A percentile compares a stretch with the other conserved stretches of the same genome.
Evolutionary conservation across 2,113 vertebrate species (phyloP).

Genomic region (Platysteira castanea): DNA sequence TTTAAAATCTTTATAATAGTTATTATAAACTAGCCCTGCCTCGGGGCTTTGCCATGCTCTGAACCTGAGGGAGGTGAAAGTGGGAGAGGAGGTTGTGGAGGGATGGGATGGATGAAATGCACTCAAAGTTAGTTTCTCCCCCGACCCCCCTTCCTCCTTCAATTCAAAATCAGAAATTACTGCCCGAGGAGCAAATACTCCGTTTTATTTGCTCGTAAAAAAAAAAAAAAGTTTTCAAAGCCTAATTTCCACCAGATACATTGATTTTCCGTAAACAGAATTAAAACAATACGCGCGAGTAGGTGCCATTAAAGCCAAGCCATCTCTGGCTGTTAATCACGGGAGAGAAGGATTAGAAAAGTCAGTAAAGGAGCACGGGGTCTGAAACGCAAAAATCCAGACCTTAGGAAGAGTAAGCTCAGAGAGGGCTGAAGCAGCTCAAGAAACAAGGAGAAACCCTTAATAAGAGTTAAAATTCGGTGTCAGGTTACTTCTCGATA

Average conservation of each 20-base stretch:
- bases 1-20: neutral
- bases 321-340: neutral
- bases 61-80: neutral
- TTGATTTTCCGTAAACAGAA: slow-evolving; percentile 35
- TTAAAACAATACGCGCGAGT: slow-evolving; percentile 13
- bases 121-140: neutral
- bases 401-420: neutral
- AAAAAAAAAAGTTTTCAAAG: slow-evolving; percentile 6
- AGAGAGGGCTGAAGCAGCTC: neutral
- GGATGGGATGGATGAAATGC: neutral
- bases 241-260: slow-evolving; percentile 13
- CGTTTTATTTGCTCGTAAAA: neutral
- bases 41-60: neutral
- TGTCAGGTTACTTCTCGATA: neutral
- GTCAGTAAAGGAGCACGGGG: neutral
- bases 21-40: neutral
- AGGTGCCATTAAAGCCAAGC: neutral
- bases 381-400: neutral
- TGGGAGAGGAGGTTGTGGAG: neutral
- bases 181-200: slow-evolving; percentile 17
- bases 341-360: neutral
- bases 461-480: neutral
- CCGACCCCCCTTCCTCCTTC: too few relatives aligned
- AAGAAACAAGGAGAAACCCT: neutral
- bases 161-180: neutral